These are phyloP conservation scores for Hylaeus volcanicus DNA, from an alignment of 1,140 invertebrate genomes.

Conservation along the genomic window DNA sequence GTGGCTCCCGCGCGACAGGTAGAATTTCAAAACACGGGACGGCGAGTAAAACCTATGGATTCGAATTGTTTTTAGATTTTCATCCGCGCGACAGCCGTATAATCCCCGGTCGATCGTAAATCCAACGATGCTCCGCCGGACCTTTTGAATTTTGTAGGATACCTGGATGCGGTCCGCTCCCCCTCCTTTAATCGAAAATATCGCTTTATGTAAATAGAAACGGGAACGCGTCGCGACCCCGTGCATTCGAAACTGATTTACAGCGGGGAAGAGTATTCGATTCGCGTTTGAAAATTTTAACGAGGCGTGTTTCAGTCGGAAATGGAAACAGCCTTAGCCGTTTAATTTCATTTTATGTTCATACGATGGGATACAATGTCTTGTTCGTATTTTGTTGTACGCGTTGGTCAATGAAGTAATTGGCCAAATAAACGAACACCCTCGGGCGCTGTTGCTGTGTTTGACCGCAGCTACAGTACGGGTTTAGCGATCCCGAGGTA, in stretches of 20 bases:
- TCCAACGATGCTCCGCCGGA: not conserved
- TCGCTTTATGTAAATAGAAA: not conserved
- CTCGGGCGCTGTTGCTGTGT: too few relatives aligned
- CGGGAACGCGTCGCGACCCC: not conserved
- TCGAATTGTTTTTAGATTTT: slow-evolving; percentile 22
- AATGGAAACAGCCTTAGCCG: too few relatives aligned
- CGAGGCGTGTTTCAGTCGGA: not conserved
- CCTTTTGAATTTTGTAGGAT: slow-evolving; percentile 24
- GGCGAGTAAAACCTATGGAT: slow-evolving; percentile 1
- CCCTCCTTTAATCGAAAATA: slow-evolving; percentile 4
- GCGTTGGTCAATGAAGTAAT: too few relatives aligned
- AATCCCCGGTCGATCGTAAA: slow-evolving; percentile 21
- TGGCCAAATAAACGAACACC: too few relatives aligned
- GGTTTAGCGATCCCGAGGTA: too few relatives aligned
- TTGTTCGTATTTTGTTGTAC: too few relatives aligned
- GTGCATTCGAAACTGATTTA: not conserved
- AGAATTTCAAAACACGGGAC: not conserved
- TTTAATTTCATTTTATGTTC: too few relatives aligned
- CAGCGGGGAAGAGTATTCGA: too few relatives aligned
- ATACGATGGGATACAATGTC: too few relatives aligned
- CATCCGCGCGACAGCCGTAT: not conserved
- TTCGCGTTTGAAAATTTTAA: not conserved
- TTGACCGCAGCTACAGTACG: too few relatives aligned
- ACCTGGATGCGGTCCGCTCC: not conserved
- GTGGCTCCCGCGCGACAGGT: not conserved